A percentile compares a stretch with the other conserved stretches of the same genome.
Evolutionary conservation across 2,797 vertebrate genomes (phyloP).

Genomic region (Peromyscus aztecus): DNA sequence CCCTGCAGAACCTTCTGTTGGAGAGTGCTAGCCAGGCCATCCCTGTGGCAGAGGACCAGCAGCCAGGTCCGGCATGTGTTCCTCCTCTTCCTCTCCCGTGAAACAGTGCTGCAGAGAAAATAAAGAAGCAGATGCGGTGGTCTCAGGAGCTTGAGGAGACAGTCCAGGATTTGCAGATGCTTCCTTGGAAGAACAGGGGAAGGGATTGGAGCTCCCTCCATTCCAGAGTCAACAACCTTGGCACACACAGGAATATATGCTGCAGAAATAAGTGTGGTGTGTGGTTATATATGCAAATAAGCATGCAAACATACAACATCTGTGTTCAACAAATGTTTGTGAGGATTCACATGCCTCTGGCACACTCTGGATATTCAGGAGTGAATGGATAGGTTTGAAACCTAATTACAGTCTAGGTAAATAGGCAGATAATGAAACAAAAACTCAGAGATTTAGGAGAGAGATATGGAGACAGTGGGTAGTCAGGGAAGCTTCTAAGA

Average conservation of each 20-base stretch:
- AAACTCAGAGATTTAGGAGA: not conserved
- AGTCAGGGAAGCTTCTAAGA: not conserved
- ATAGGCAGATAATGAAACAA: constrained; percentile 24
- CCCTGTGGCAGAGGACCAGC: not conserved
- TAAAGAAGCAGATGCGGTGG: not conserved
- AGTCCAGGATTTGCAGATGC: not conserved
- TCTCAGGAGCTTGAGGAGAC: not conserved
- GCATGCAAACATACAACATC: not conserved
- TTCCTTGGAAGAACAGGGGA: not conserved
- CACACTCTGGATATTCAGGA: not conserved
- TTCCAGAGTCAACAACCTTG: not conserved
- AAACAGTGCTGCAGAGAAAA: not conserved
- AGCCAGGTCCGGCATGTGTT: not conserved
- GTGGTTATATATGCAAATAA: not conserved
- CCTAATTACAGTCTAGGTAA: not conserved
- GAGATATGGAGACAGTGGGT: too few relatives aligned
- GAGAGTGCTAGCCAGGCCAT: not conserved
- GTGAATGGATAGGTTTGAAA: not conserved
- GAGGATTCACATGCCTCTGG: not conserved
- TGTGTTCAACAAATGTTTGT: not conserved
- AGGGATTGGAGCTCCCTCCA: not conserved
- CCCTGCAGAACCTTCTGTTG: not conserved
- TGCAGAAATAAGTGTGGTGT: not conserved
- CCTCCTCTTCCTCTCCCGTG: not conserved
- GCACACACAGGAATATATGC: not conserved